Evolutionary conservation across 2,113 vertebrate genomes (phyloP).

Genomic region (Halichoeres trimaculatus): DNA sequence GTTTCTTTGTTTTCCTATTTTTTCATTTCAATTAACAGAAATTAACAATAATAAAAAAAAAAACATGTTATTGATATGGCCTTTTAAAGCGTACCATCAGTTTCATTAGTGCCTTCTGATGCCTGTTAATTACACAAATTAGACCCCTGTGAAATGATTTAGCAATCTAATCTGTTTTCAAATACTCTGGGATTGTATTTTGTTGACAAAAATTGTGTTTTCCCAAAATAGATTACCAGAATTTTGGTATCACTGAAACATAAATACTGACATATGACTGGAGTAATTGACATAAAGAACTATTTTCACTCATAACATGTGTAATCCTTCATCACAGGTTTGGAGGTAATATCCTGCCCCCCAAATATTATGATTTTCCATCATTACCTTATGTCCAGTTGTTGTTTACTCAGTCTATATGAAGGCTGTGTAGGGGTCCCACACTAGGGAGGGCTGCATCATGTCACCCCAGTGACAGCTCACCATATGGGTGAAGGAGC

Average conservation of each 20-base stretch:
- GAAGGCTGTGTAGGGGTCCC: slow-evolving; percentile 66
- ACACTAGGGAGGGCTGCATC: slow-evolving; percentile 64
- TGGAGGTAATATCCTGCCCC: slow-evolving; percentile 42
- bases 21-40: neutral
- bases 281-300: slow-evolving; percentile 52
- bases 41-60: neutral
- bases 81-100: slow-evolving; percentile 18
- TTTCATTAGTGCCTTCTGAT: slow-evolving; percentile 17
- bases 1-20: slow-evolving; percentile 1
- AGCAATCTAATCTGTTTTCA: slow-evolving; percentile 34
- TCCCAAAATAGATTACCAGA: slow-evolving; percentile 35
- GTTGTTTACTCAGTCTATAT: slow-evolving; percentile 74
- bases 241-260: slow-evolving; percentile 39
- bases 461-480: slow-evolving; percentile 60
- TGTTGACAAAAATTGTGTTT: slow-evolving; percentile 30
- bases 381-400: slow-evolving; percentile 66
- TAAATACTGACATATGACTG: slow-evolving; percentile 51
- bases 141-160: neutral
- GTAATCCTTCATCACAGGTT: slow-evolving; percentile 39
- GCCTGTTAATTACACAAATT: slow-evolving; percentile 3
- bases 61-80: neutral
- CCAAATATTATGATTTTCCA: neutral
- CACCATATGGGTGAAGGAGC: slow-evolving; percentile 73
- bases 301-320: slow-evolving; percentile 46
- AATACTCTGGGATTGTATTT: slow-evolving; percentile 10